phyloP scores from a whole-genome alignment of 2,888 invertebrate genomes.

The Augiades crinisus region DNA sequence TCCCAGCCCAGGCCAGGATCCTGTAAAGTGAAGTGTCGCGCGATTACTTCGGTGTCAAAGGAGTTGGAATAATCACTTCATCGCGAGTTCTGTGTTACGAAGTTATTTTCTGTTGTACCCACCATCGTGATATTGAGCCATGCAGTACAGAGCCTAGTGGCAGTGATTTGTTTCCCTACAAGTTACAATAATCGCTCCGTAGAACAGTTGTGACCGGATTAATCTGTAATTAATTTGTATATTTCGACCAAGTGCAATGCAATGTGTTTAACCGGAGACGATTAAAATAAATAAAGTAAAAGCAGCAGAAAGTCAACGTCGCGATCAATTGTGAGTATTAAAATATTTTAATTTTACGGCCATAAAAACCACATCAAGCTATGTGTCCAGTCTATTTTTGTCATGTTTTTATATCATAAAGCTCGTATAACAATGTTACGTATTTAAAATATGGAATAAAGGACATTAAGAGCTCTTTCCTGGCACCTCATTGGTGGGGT shows the following conservation, averaged over 20 bases:
- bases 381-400: slow-evolving; percentile 12
- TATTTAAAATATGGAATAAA: slow-evolving; percentile 4
- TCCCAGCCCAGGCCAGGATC: slow-evolving; percentile 25
- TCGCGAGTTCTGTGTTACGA: slow-evolving; percentile 33
- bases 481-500: slow-evolving; percentile 6
- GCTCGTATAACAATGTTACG: not conserved
- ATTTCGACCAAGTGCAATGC: slow-evolving; percentile 48
- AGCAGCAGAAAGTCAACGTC: slow-evolving; percentile 31
- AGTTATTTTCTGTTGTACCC: slow-evolving; percentile 34
- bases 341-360: not conserved
- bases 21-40: slow-evolving; percentile 35
- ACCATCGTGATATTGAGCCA: slow-evolving; percentile 38
- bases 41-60: slow-evolving; percentile 38
- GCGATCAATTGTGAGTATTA: slow-evolving; percentile 33
- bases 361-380: not conserved
- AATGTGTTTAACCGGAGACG: slow-evolving; percentile 54
- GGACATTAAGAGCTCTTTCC: not conserved
- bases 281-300: slow-evolving; percentile 49
- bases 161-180: slow-evolving; percentile 32
- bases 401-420: slow-evolving; percentile 9
- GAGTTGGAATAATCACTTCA: slow-evolving; percentile 36
- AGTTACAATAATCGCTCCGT: slow-evolving; percentile 35
- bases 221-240: slow-evolving; percentile 49
- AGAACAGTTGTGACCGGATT: slow-evolving; percentile 45
- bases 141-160: slow-evolving; percentile 34